Base-by-base conservation (phyloP, 2,113 vertebrate genomes). In the Copsychus sechellarum region DNA sequence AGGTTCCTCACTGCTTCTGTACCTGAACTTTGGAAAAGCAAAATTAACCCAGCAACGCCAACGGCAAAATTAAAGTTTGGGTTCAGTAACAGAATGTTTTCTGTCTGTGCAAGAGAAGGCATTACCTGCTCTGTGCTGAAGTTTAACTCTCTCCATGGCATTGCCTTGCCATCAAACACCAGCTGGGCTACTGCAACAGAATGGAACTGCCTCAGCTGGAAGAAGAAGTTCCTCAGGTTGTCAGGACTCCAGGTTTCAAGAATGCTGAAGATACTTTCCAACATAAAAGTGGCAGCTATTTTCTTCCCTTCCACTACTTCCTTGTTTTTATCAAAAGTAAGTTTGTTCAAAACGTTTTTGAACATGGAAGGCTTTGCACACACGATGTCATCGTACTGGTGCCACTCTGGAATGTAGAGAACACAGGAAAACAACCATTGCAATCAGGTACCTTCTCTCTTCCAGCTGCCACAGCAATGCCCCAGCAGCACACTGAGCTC, bases 371-470 rank as follows among this genome's bases (percentile, higher is more conserved):
- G 81, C 57, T 34, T 48, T 3, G 10, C 87, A 29, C 98, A 99
- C 22, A 99, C 97, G 4, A 99, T 99, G 69, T 99, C 99, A 29
- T 99, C 99, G 5, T 99, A 99, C 33, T 99, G 99, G 93, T 99
- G 99, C 99, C 99, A 99, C 40, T 97, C 98, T 98, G n/a, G 33
- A 94, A 73, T 2, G 57, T 18, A 88, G 2, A 70, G 47, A 88
- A 54, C 22, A 64, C 12, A 34, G 56, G 8, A 34, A 18, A 95
- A 47, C 14, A 61, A 11, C 8, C 38, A 57, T 1, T 21, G 54
- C 24, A 18, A 5, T 20, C 17, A 3, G 16, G 3, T 7, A 24
- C 17, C 36, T 72, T 38, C 13, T 4, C 43, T 15, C 69, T 14
- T 17, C 2, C 79, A 82, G 79, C 48, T 48, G 36, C 14, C 53